Evolutionary conservation across 1,140 invertebrate genomes (phyloP).

Genomic region (Drosophila oshimai): DNA sequence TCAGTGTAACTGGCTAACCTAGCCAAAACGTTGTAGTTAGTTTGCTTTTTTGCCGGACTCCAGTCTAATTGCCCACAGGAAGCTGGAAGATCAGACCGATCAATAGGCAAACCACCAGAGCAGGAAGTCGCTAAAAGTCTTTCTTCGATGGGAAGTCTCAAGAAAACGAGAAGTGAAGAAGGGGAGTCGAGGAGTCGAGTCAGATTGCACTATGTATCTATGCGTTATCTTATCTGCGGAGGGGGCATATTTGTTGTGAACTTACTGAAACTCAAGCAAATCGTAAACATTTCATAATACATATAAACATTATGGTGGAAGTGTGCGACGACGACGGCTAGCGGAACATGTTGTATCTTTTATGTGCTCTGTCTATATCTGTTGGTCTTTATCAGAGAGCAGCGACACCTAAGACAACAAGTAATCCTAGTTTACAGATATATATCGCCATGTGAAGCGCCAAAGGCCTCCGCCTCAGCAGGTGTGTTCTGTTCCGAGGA

Average conservation of each 20-base stretch:
- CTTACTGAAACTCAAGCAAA: constrained; percentile 77
- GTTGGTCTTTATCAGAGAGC: constrained; percentile 50
- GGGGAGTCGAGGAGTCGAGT: not conserved
- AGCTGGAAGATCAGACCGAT: constrained; percentile 57
- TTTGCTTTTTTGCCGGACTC: constrained; percentile 24
- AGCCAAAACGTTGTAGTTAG: constrained; percentile 3
- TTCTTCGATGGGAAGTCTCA: constrained; percentile 17
- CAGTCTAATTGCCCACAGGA: constrained; percentile 73
- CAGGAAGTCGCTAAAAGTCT: constrained; percentile 39
- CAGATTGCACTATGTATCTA: constrained; percentile 41
- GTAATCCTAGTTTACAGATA: constrained; percentile 73
- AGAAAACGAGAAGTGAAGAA: not conserved
- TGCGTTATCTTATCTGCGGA: constrained; percentile 65
- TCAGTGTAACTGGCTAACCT: constrained; percentile 4
- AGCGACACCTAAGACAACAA: constrained; percentile 59
- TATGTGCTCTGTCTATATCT: constrained; percentile 59
- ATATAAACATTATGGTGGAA: constrained; percentile 68
- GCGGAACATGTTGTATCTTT: constrained; percentile 74
- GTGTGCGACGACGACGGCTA: constrained; percentile 42
- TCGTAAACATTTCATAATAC: constrained; percentile 79
- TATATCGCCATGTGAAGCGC: constrained; percentile 14
- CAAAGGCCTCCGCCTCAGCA: constrained; percentile 22
- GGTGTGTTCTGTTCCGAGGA: constrained; percentile 3
- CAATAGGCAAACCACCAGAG: constrained; percentile 38
- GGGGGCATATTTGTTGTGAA: constrained; percentile 74